Base-by-base conservation (phyloP, 2,888 invertebrate species). In the Blera fallax region DNA sequence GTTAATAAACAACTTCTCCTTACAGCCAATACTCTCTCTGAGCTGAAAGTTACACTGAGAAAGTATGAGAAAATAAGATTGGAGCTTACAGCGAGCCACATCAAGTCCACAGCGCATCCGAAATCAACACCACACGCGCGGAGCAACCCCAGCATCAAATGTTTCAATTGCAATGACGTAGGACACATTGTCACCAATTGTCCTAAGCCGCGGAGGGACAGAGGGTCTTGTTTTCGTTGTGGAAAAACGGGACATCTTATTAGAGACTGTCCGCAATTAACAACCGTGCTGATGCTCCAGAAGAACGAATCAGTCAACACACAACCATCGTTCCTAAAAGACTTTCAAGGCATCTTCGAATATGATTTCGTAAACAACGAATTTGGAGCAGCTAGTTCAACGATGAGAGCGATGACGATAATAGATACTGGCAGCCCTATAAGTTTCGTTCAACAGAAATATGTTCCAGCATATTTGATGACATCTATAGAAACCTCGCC, bases 371-470 rank as follows among this genome's bases (percentile, higher is more conserved):
- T 4, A 14, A 24, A 58, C 11, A 4, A 45, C 18, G 70, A 60
- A 7, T 29, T 14, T 4, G 43, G 16, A 77, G 18, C 24, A 16
- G 14, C 11, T n/a, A 10, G 11, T 8, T 18, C 50, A 1, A 14
- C 29, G 18, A 50, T 72, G 65, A 14, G 45, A 24, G 16, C 34
- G 5, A 64, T 45, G 54, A 65, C 72, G 2, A 32, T 65, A 10
- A 73, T 80, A 10, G 52, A 52, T 6, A 52, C 11, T n/a, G 52
- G 52, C 4, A 52, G 52, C 6, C 27, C 52, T 1, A 73, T 80
- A 1, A 74, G 74, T 11, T 80, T 80, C 7, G 48, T 80, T 3
- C 65, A 73, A 5, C 67, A 34, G 11, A 14, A 14, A 11, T 80
- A 24, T 18, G 32, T 74, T 16, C 67, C 80, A 32, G 50, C 58